Base-by-base conservation (phyloP, 2,113 vertebrate species). In the Acrocephalus arundinaceus region DNA sequence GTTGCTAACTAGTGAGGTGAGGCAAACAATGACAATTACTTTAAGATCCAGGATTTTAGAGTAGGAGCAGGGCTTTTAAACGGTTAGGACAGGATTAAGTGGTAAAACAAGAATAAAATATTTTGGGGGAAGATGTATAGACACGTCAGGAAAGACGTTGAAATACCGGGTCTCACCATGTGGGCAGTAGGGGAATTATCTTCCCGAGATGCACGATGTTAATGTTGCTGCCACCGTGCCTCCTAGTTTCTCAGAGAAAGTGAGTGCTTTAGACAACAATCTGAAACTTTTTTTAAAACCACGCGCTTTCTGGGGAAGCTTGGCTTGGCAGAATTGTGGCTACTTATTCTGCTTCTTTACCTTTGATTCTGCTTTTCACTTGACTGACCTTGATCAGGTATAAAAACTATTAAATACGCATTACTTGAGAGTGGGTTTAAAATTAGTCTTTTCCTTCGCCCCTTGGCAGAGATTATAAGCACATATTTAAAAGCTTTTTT, bases 291-390 rank as follows among this genome's bases (percentile, higher is more conserved):
- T 45, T 66, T 31, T 22, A 4, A 41, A 65, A 48, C 45, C n/a
- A 30, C 5, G 2, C 2, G 0, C 6, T 62, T 85, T 49, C 58
- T 45, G 11, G 6, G 3, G 5, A 59, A 75, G 30, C 11, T 28
- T 37, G 31, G 7, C 7, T 77, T 82, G 43, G 16, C 31, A 61
- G 51, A 76, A 54, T 41, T 37, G 63, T 30, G 28, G 2, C 23
- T 21, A 2, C 17, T 82, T 55, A 16, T 2, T 61, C 21, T 54
- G 4, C 35, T 59, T 54, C 41, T 85, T 70, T 31, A 25, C 4
- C 21, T 87, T 52, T 17, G 57, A 23, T 54, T 43, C 37, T 3
- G 4, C 19, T 76, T 24, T 76, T 62, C 45, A 16, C 18, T 49
- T 39, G 37, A 17, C 18, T 18, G 23, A 13, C 31, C 25, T 85